A percentile compares a stretch with the other conserved stretches of the same genome.
Conservation (phyloP, 2,113 vertebrate species). For the Lepisosteus osseus region DNA sequence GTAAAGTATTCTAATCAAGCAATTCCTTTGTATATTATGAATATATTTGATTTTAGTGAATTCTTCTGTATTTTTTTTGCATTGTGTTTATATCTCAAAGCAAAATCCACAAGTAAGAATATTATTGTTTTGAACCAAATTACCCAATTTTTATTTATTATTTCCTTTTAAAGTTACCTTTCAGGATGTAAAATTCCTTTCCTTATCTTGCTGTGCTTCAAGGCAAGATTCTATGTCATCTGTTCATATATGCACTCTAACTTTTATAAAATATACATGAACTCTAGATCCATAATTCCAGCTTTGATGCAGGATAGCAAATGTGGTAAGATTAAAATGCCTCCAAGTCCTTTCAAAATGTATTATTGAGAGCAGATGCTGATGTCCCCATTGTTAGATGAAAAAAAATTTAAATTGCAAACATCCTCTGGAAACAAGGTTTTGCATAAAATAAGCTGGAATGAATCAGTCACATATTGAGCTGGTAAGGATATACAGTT, state of each 20-base stretch:
- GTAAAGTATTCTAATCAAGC: too few species aligned
- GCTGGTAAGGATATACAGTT: not conserved
- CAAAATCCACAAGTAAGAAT: too few species aligned
- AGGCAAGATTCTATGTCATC: constrained; percentile 24
- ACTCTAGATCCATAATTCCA: constrained; percentile 36
- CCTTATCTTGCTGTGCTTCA: constrained; percentile 21
- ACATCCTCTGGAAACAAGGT: constrained; percentile 33
- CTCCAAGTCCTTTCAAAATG: constrained; percentile 42
- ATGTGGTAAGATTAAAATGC: constrained; percentile 46
- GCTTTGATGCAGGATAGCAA: constrained; percentile 37
- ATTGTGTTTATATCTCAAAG: not conserved
- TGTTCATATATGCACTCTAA: constrained; percentile 29
- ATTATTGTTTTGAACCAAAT: too few species aligned
- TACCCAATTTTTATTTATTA: not conserved
- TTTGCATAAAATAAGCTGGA: not conserved
- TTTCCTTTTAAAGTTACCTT: constrained; percentile 16
- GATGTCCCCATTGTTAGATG: constrained; percentile 38
- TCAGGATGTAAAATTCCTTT: constrained; percentile 8
- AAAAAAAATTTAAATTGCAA: constrained; percentile 54
- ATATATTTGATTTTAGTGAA: not conserved
- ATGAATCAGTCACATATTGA: not conserved
- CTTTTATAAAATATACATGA: constrained; percentile 36
- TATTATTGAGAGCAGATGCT: constrained; percentile 38
- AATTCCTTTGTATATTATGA: not conserved
- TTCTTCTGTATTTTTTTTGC: not conserved